A percentile compares a stretch with the other conserved stretches of the same genome.
These are phyloP conservation scores for Gymnopithys bicolor DNA, from an alignment of 2,797 vertebrate genomes.

Conservation along the genomic window DNA sequence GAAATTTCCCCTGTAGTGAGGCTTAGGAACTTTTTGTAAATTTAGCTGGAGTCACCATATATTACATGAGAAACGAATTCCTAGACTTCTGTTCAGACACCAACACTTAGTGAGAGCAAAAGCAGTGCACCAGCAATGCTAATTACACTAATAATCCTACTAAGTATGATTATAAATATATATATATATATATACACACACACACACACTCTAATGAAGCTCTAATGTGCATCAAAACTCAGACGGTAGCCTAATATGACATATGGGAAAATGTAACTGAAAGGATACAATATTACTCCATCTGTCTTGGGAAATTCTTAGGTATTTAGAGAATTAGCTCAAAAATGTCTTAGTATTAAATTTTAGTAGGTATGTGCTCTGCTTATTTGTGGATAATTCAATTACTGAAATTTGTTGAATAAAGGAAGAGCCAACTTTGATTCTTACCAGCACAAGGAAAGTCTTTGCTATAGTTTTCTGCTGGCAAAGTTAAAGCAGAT, in stretches of 20 bases:
- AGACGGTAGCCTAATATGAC: conserved; percentile 8
- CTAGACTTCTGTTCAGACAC: background rate
- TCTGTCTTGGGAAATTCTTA: conserved; percentile 2
- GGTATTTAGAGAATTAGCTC: background rate
- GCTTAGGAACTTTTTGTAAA: conserved; percentile 57
- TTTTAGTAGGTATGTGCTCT: background rate
- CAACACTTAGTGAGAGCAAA: conserved; percentile 19
- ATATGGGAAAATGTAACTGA: background rate
- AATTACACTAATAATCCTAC: conserved; percentile 65
- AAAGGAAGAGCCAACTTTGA: background rate
- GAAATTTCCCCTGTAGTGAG: conserved; percentile 52
- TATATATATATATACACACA: background rate
- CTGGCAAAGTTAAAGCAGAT: background rate
- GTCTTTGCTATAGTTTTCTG: background rate
- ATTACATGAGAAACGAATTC: conserved; percentile 43
- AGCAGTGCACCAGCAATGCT: conserved; percentile 35
- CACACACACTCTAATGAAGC: conserved; percentile 1
- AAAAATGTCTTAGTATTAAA: background rate
- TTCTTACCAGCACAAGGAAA: background rate
- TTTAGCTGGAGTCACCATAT: conserved; percentile 41
- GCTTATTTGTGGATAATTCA: background rate
- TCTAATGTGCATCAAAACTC: conserved; percentile 18
- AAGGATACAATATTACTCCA: background rate
- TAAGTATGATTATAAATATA: background rate
- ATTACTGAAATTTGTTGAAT: background rate